Base-by-base conservation (phyloP, 2,888 invertebrate species). In the Syrphus vitripennis region DNA sequence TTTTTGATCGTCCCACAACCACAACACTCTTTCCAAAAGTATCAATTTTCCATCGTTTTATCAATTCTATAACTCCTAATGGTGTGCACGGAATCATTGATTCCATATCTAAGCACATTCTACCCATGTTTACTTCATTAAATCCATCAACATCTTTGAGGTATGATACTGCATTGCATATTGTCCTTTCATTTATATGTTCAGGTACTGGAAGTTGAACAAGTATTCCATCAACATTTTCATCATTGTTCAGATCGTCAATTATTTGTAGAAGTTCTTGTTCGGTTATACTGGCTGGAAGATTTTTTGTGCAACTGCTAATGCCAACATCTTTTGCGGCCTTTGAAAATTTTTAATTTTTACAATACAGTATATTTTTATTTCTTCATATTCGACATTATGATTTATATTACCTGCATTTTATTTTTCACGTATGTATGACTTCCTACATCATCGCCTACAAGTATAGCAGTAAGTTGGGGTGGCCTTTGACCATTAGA, bases 81-180 rank as follows among this genome's bases (percentile, higher is more conserved):
- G 96, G 95, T 37, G 97, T 97, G 69, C 96, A 96, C 1, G 97
- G 97, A 3, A 96, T 94, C 86, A 97, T 93, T 0, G 95, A 94
- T 74, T 94, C 94, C 94, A 95, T 94, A 90, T 96, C 96, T 74
- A 95, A 90, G 86, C 95, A 94, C 55, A 97, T 93, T 90, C 95
- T 95, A 14, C 97, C 97, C 81, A 97, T 94, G 91, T 97, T 97
- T 12, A 94, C 93, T 70, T 95, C 94, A 91, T 97, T 96, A 91
- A 97, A 97, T 0, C 97, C 97, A 92, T 97, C 97, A 0, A 97
- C 97, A 93, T 97, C 97, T 91, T 97, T 97, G 37, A 93, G 93
- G 0, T 96, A 96, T 65, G 94, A 93, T 0, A 98, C 95, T 0
- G 96, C 94, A 92, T 97, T 96, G 90, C 96, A 97, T 29, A 89